Evolutionary conservation across 2,888 invertebrate species (phyloP).

Genomic region (Zeuzera pyrina): DNA sequence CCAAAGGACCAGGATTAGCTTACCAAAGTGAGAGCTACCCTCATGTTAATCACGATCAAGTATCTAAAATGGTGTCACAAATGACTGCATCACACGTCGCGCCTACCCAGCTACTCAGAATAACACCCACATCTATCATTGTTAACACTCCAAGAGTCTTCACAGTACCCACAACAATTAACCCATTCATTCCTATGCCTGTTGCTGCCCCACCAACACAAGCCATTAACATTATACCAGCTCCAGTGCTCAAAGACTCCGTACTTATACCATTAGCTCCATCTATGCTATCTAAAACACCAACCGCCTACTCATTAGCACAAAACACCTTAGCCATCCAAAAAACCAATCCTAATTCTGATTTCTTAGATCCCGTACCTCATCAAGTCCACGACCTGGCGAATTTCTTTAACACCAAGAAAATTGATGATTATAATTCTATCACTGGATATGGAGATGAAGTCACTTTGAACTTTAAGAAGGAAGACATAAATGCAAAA

Average conservation of each 20-base stretch:
- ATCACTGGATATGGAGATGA: slow-evolving; percentile 63
- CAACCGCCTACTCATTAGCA: slow-evolving; percentile 26
- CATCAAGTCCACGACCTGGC: slow-evolving; percentile 59
- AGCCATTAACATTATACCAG: slow-evolving; percentile 44
- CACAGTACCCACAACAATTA: slow-evolving; percentile 71
- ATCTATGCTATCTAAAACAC: slow-evolving; percentile 24
- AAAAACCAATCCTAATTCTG: slow-evolving; percentile 55
- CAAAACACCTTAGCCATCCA: slow-evolving; percentile 37
- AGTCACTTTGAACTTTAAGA: slow-evolving; percentile 48
- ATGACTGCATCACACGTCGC: slow-evolving; percentile 56
- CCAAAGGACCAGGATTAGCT: slow-evolving; percentile 47
- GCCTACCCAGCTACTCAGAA: slow-evolving; percentile 33
- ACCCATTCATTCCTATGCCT: slow-evolving; percentile 67
- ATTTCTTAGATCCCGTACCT: slow-evolving; percentile 65
- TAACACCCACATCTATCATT: slow-evolving; percentile 46
- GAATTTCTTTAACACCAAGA: slow-evolving; percentile 51
- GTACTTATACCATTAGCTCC: slow-evolving; percentile 34
- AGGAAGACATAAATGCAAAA: slow-evolving; percentile 60
- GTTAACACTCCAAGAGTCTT: slow-evolving; percentile 41
- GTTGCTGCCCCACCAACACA: slow-evolving; percentile 35
- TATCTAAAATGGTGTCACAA: slow-evolving; percentile 61
- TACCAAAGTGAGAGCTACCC: slow-evolving; percentile 63
- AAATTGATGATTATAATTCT: slow-evolving; percentile 62
- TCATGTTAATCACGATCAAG: slow-evolving; percentile 47
- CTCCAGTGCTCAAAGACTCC: slow-evolving; percentile 47